Evolutionary conservation across 2,113 vertebrate genomes (phyloP), one percentile per base, ranked within the genome.

Genomic region (Motacilla tschutschensis): DNA sequence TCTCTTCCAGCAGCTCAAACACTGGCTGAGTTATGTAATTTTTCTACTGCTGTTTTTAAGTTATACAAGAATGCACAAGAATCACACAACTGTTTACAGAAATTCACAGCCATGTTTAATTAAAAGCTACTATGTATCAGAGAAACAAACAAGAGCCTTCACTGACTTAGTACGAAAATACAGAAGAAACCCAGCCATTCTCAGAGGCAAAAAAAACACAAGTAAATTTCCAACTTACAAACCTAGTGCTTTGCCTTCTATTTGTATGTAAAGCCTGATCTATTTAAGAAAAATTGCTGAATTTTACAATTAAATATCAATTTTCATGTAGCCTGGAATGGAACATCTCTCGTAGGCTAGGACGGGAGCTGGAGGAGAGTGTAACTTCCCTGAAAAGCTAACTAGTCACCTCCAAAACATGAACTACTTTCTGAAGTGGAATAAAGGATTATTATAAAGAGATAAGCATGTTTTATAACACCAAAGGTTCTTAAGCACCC

Each of bases 391-490:
- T n/a, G 59, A n/a, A 83, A 78, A 83, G 22, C 74, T 62, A 63
- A 62, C 16, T 48, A 63, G 55, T 35, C 51, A 60, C 40, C n/a
- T 63, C 29, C 59, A 82, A 36, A 76, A 59, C 24, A 31, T 0
- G 0, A 83, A 38, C 57, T 71, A 67, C 33, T 78, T 67, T 65
- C 53, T 80, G 58, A 78, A 55, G 38, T 43, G 46, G 79, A 89
- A 85, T 33, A 31, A 55, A 79, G 63, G 24, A 71, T 63, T 80
- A 83, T 69, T 70, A 55, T 66, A 57, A 72, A 72, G 53, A 70
- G 79, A 91, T 41, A 79, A 72, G 83, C 35, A 46, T 11, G 44
- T 43, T 92, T 77, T 77, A 33, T 46, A 95, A 72, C 62, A 59
- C 36, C 25, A 41, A 67, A 29, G 53, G 58, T 46, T 87, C 83